Evolutionary conservation across 92 coral and sea anemone species (phyloP).

Genomic region (Phenganax subtilis): DNA sequence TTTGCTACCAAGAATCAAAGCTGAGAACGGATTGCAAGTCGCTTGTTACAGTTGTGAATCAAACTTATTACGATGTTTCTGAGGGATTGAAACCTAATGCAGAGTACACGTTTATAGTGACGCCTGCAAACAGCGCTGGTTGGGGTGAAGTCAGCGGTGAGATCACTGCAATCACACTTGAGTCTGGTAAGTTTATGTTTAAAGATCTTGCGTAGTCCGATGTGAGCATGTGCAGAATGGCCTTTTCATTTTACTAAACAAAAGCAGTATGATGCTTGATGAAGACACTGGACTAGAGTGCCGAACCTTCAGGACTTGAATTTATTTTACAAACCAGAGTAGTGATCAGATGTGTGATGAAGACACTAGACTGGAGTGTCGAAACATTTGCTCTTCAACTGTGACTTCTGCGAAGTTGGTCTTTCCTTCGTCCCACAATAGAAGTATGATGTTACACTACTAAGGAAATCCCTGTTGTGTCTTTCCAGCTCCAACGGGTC

Average conservation of each 20-base stretch:
- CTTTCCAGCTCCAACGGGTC: constrained; percentile 16
- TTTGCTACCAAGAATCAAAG: not conserved
- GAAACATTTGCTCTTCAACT: no score
- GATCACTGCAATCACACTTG: not conserved
- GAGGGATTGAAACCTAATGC: constrained; percentile 5
- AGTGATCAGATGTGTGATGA: no score
- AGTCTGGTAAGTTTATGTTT: not conserved
- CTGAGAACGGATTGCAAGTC: not conserved
- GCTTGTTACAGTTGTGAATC: not conserved
- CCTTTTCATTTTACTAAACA: no score
- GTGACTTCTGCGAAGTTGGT: no score
- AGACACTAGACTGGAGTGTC: no score
- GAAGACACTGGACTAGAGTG: no score
- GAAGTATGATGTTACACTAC: not conserved
- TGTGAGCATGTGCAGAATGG: no score
- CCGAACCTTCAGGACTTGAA: no score
- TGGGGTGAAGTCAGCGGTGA: not conserved
- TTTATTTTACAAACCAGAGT: no score
- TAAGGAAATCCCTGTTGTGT: not conserved
- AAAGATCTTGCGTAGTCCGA: no score
- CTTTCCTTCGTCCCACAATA: not conserved
- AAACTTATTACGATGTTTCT: not conserved
- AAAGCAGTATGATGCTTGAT: no score
- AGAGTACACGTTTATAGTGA: constrained; percentile 2
- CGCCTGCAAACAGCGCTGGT: not conserved